Base-by-base conservation (phyloP, 2,888 invertebrate genomes). In the Fragum whitleyi region DNA sequence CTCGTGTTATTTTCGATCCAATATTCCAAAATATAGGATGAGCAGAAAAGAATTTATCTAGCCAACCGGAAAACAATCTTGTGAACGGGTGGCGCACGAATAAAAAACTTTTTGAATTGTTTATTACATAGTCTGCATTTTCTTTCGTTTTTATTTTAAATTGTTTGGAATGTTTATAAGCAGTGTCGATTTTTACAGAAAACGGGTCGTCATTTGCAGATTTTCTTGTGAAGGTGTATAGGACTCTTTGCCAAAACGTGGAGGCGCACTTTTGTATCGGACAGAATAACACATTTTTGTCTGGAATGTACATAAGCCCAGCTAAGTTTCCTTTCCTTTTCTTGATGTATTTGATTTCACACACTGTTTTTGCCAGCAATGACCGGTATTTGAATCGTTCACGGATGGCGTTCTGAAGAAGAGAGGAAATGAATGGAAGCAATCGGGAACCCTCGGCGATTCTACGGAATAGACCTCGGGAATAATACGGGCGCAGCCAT, bases 31-130 rank as follows among this genome's bases (percentile, higher is more conserved):
- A 88, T 16, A 61, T 57, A 11, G 77, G 72, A 72, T 89, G 87
- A 3, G 86, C 79, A 9, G 78, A 74, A 55, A 83, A 89, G 0
- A 89, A 67, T 72, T 88, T 89, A 53, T 89, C 89, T 9, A 88
- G 75, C 75, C 87, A 89, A 5, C 83, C 87, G 0, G 89, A 89
- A 36, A 85, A 86, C 11, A 87, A 47, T 16, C 89, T 65, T 21
- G 81, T 68, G 47, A 77, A 88, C 0, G 89, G 89, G 61, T 88
- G 81, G 57, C 89, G 21, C 1, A 85, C 85, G 70, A 87, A 84
- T 29, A 86, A 53, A 42, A 87, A 78, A 29, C 59, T 65, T 0
- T 23, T 39, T 1, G 77, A 74, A 9, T 14, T 47, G 5, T 47
- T 5, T 19, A 14, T 47, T 47, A 47, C 19, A 19, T 47, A 3